phyloP scores from a whole-genome alignment of 2,888 invertebrate genomes.

The Trypoxylon attenuatum region DNA sequence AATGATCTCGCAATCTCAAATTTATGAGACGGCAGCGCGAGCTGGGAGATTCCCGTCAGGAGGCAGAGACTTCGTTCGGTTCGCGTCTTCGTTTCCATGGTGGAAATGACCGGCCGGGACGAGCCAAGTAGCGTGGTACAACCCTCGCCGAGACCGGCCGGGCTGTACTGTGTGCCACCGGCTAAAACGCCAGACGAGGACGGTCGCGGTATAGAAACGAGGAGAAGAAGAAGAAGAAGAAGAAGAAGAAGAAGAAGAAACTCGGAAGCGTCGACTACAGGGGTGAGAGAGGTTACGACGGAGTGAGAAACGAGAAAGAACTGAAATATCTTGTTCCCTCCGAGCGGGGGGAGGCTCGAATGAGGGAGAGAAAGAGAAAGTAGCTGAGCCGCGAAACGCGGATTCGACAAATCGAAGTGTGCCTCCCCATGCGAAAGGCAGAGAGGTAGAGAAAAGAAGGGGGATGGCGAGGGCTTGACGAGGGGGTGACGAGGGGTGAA shows the following conservation, averaged over 20 bases:
- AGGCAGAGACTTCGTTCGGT: slow-evolving; percentile 33
- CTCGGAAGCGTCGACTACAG: slow-evolving; percentile 1
- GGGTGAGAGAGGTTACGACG: slow-evolving; percentile 3
- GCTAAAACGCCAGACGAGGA: slow-evolving; percentile 5
- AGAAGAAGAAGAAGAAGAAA: slow-evolving; percentile 5
- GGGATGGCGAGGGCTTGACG: background rate
- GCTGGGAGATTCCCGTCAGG: slow-evolving; percentile 25
- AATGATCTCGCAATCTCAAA: slow-evolving; percentile 49
- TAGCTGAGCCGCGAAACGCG: slow-evolving; percentile 62
- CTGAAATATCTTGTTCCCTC: slow-evolving; percentile 31
- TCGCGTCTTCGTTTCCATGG: slow-evolving; percentile 42
- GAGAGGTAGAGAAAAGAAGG: slow-evolving; percentile 4
- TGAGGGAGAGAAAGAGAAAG: slow-evolving; percentile 11
- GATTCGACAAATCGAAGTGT: slow-evolving; percentile 71
- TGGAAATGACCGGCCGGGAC: slow-evolving; percentile 56
- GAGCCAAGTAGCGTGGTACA: too few relatives aligned
- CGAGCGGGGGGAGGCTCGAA: background rate
- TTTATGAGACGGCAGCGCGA: slow-evolving; percentile 41
- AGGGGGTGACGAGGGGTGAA: slow-evolving; percentile 17
- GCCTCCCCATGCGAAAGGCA: slow-evolving; percentile 36
- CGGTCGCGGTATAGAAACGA: background rate
- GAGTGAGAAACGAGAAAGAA: slow-evolving; percentile 9
- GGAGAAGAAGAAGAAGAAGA: slow-evolving; percentile 4
- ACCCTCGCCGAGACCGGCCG: too few relatives aligned
- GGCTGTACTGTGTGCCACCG: too few relatives aligned